Evolutionary conservation across 2,888 invertebrate genomes (phyloP), one percentile per base, ranked within the genome.

Genomic region (Prosapia bicincta): DNA sequence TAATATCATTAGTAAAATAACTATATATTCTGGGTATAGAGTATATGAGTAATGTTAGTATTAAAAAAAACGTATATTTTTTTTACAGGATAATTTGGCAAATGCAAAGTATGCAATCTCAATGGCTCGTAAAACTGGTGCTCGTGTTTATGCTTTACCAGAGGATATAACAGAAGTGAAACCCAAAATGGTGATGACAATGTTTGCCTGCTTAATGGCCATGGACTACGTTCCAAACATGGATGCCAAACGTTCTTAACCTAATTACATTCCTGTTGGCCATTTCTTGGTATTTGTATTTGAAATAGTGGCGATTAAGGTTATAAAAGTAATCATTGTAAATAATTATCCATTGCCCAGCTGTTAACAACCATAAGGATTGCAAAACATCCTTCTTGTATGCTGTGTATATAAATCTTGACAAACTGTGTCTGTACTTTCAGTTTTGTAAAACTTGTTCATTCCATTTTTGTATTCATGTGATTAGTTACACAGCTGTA

Each of bases 41-140:
- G n/a, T n/a, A n/a, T n/a, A n/a, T n/a, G n/a, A n/a, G n/a, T n/a
- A n/a, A n/a, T n/a, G n/a, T n/a, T n/a, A n/a, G n/a, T n/a, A n/a
- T n/a, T n/a, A n/a, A n/a, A n/a, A n/a, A n/a, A n/a, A n/a, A n/a
- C n/a, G n/a, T n/a, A n/a, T n/a, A n/a, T n/a, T n/a, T 82, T 81
- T 81, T 78, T 86, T 88, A 10, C 86, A 98, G 97, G 97, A 97
- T 79, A 94, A 94, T 82, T 87, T 96, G 83, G 96, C 95, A 74
- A 99, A 99, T 88, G 99, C 99, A n/a, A 99, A 99, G 84, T 99
- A 99, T 87, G 99, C 99, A 76, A 95, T 99, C 82, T 97, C 98
- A 0, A 95, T 97, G 93, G 98, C 98, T 7, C 90, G 99, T 69
- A 98, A 98, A 83, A 95, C 96, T 83, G 99, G 99, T 79, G 99